phyloP scores from a whole-genome alignment of 2,888 invertebrate species.

The Acleris sparsana region DNA sequence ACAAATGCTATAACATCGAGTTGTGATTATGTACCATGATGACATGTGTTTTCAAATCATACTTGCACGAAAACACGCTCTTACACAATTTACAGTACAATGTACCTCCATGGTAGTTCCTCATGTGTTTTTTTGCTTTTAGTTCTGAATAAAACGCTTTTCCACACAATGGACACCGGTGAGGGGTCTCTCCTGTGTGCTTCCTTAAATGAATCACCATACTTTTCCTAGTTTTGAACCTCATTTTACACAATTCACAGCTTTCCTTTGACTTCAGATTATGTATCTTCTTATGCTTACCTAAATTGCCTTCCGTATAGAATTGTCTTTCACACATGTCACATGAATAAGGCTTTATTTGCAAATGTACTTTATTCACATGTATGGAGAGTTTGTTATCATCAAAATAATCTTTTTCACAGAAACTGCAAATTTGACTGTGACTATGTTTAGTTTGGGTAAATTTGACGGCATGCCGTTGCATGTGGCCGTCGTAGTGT shows the following conservation, averaged over 20 bases:
- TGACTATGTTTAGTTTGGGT: slow-evolving; percentile 45
- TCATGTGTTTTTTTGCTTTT: slow-evolving; percentile 62
- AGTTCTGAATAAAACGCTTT: slow-evolving; percentile 61
- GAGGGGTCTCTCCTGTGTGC: slow-evolving; percentile 69
- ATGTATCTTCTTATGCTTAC: slow-evolving; percentile 66
- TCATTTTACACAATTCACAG: slow-evolving; percentile 67
- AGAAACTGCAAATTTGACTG: slow-evolving; percentile 68
- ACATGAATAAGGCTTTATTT: slow-evolving; percentile 72
- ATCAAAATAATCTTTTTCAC: slow-evolving; percentile 65
- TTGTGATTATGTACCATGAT: slow-evolving; percentile 59
- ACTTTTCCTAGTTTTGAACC: slow-evolving; percentile 59
- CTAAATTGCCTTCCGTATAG: slow-evolving; percentile 66
- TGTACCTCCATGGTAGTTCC: slow-evolving; percentile 61
- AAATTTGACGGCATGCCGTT: slow-evolving; percentile 60
- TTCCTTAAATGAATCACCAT: slow-evolving; percentile 71
- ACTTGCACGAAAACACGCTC: slow-evolving; percentile 55
- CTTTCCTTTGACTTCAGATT: slow-evolving; percentile 56
- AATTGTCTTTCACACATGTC: slow-evolving; percentile 76
- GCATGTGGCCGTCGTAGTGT: slow-evolving; percentile 59
- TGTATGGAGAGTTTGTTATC: slow-evolving; percentile 69
- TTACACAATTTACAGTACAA: slow-evolving; percentile 68
- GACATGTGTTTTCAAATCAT: slow-evolving; percentile 60
- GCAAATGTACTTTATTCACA: slow-evolving; percentile 73
- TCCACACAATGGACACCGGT: slow-evolving; percentile 62
- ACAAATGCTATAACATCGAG: slow-evolving; percentile 44